Base-by-base conservation (phyloP, 2,113 vertebrate genomes). In the Coptodon rendalli region DNA sequence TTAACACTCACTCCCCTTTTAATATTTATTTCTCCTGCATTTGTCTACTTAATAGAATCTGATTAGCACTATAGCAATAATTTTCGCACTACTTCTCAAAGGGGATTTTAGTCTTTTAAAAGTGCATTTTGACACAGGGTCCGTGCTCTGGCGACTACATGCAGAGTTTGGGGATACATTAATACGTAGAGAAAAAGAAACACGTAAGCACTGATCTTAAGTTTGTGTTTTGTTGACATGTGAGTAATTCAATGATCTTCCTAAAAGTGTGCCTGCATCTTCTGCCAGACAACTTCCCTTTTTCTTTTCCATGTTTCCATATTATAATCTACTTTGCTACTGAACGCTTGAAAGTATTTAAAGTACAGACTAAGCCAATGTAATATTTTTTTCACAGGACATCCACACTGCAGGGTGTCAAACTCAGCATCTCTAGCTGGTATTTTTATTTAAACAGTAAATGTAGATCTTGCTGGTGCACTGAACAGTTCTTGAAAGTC, bases 61-160 rank as follows among this genome's bases (percentile, higher is more conserved):
- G 27, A 34, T 52, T 40, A 36, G 45, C 82, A 83, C 40, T 54
- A 87, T 82, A 92, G 89, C 92, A 95, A 94, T 95, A 93, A 92
- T 78, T 52, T 29, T 88, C 14, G 9, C 24, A 50, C 27, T 73
- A 48, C 57, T 63, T 78, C 86, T 66, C 3, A 91, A 83, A 88
- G 40, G 48, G 29, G 61, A 31, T 68, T 83, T 89, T 81, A 24
- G 14, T 84, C 87, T 80, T 82, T 38, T 19, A 40, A 59, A 29
- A 36, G 45, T 54, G 17, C 2, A 6, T 80, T 87, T 80, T 81
- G 66, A 81, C 59, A 53, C 68, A 57, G 73, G 78, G 53, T 82
- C 22, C 53, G 57, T 86, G 53, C 38, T 48, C 80, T 38, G 43
- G 78, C 2, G 12, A 79, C 82, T 19, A 8, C 73, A 34, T 84